A percentile compares a stretch with the other conserved stretches of the same genome.
These are phyloP conservation scores for Xestia c-nigrum DNA, from an alignment of 2,888 invertebrate genomes.

Conservation along the genomic window DNA sequence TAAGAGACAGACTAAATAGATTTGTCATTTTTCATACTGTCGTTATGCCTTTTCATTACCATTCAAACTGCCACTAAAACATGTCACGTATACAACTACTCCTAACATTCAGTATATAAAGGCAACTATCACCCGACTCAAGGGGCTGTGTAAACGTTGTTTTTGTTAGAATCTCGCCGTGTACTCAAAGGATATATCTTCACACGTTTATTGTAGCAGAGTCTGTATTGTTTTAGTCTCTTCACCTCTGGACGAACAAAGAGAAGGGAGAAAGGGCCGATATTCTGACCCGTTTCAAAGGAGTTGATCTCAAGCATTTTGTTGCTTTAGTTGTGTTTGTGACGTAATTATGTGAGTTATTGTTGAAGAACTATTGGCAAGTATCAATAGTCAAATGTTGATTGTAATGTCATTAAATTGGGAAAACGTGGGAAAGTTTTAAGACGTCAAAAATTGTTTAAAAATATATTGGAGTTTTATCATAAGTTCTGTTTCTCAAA, in stretches of 20 bases:
- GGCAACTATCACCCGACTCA: not conserved
- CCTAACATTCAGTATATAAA: slow-evolving; percentile 1
- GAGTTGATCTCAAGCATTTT: slow-evolving; percentile 29
- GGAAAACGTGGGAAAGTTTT: not conserved
- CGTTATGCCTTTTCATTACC: not conserved
- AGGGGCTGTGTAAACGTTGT: slow-evolving; percentile 34
- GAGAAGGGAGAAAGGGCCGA: not conserved
- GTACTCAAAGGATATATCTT: slow-evolving; percentile 49
- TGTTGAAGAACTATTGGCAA: not conserved
- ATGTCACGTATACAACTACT: not conserved
- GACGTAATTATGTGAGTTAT: not conserved
- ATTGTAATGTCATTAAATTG: not conserved
- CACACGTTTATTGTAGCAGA: slow-evolving; percentile 51
- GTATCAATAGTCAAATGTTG: not conserved
- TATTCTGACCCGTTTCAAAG: slow-evolving; percentile 38
- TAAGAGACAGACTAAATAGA: no score
- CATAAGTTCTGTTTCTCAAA: not conserved
- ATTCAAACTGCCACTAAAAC: not conserved
- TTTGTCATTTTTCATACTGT: no score
- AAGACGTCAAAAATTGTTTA: no score
- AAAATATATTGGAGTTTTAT: no score
- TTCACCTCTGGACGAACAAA: slow-evolving; percentile 51
- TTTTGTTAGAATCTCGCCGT: slow-evolving; percentile 49
- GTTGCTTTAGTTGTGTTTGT: slow-evolving; percentile 11
- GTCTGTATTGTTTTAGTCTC: slow-evolving; percentile 56